Evolutionary conservation across 2,888 invertebrate genomes (phyloP).

Genomic region (Melinaea menophilus): DNA sequence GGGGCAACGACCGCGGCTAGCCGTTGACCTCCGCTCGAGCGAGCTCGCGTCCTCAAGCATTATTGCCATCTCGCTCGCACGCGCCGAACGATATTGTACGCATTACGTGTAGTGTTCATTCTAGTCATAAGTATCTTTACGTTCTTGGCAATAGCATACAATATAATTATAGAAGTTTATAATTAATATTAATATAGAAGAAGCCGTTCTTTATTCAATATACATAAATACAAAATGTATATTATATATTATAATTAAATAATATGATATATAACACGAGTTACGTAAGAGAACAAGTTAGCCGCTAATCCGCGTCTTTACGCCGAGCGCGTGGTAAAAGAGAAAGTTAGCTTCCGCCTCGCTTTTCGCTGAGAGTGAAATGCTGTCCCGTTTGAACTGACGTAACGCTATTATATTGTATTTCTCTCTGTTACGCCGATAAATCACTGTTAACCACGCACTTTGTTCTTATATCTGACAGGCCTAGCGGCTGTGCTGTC

Average conservation of each 20-base stretch:
- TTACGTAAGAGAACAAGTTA: constrained; percentile 36
- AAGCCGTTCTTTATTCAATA: too few species aligned
- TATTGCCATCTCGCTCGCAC: constrained; percentile 59
- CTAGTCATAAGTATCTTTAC: constrained; percentile 31
- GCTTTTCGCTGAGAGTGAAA: constrained; percentile 77
- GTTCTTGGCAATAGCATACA: constrained; percentile 23
- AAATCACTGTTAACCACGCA: constrained; percentile 26
- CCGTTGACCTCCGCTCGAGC: constrained; percentile 77
- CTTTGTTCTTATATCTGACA: constrained; percentile 10
- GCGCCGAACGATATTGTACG: constrained; percentile 61
- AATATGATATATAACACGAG: constrained; percentile 10
- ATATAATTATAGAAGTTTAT: neutral
- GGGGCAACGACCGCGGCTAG: constrained; percentile 79
- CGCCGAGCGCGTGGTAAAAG: constrained; percentile 63
- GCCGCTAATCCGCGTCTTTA: constrained; percentile 51
- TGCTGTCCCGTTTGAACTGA: constrained; percentile 73
- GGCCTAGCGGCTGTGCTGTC: neutral
- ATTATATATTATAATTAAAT: too few species aligned
- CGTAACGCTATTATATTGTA: constrained; percentile 60
- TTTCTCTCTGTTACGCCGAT: constrained; percentile 35
- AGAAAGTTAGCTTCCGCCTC: constrained; percentile 76
- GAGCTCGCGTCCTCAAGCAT: constrained; percentile 67
- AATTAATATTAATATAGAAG: neutral
- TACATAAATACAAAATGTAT: too few species aligned
- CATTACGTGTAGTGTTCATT: constrained; percentile 55